Evolutionary conservation across 2,888 invertebrate species (phyloP), one percentile per base, ranked within the genome.

Genomic region (Hemistola chrysoprasaria): DNA sequence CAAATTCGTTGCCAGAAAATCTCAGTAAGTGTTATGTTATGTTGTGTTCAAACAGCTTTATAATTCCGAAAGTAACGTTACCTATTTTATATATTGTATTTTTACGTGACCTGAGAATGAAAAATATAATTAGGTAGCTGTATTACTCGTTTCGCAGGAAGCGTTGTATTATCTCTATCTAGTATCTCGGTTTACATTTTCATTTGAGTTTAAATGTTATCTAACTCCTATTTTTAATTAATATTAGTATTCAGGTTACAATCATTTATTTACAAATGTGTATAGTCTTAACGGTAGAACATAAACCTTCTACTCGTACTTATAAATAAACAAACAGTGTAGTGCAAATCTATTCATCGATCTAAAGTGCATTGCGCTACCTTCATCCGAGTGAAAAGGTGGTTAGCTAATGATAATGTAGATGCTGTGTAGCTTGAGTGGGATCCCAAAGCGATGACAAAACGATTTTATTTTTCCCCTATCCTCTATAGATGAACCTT

Each of bases 391-490:
- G 69, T 70, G 71, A 63, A 70, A 65, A 26, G 60, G 71, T 72
- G 71, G 62, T 63, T 59, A 61, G 64, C 77, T 77, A 78, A 78
- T 85, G 81, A 70, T 63, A 63, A 79, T 84, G 82, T 85, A 82
- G 68, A 85, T 86, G 86, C 87, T 85, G 83, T 83, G 81, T 85
- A 79, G 73, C 75, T 76, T 71, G 73, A 78, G 63, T 69, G 67
- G 77, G 74, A 71, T 71, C 77, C 73, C 78, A 62, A 82, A 77
- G 80, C 80, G 54, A 62, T 77, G 68, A 74, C 67, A 71, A 73
- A 75, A 73, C 70, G 59, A 71, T 73, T 73, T 65, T 65, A 47
- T 24, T 2, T 57, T 54, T n/a, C n/a, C n/a, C n/a, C n/a, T n/a
- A n/a, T n/a, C n/a, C n/a, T n/a, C n/a, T n/a, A n/a, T n/a, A n/a